These are phyloP conservation scores for Limulus polyphemus DNA, from an alignment of 2,888 invertebrate species.

Conservation along the genomic window DNA sequence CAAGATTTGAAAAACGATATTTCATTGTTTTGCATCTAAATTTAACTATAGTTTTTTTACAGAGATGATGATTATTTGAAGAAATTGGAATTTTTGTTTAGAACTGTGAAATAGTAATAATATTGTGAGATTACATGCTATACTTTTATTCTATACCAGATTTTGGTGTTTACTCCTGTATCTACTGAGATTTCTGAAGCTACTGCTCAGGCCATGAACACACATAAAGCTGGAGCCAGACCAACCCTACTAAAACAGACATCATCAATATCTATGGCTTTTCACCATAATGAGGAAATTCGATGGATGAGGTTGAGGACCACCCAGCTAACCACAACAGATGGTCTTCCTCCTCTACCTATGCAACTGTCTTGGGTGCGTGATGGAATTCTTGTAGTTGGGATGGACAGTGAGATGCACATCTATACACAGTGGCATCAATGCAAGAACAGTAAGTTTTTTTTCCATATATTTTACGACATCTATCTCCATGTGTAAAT, in stretches of 20 bases:
- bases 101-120: too few species aligned
- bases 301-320: conserved; percentile 92
- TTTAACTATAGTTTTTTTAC: too few species aligned
- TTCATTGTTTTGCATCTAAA: too few species aligned
- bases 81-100: too few species aligned
- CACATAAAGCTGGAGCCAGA: conserved; percentile 45
- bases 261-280: conserved; percentile 75
- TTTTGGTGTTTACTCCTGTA: conserved; percentile 81
- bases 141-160: conserved; percentile 34
- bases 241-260: conserved; percentile 77
- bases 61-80: too few species aligned
- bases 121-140: too few species aligned
- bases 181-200: conserved; percentile 90
- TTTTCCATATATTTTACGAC: too few species aligned
- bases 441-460: too few species aligned
- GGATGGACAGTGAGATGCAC: conserved; percentile 99
- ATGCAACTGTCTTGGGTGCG: conserved; percentile 99
- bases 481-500: too few species aligned
- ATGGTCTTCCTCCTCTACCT: conserved; percentile 88
- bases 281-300: conserved; percentile 73
- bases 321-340: conserved; percentile 81
- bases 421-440: conserved; percentile 88
- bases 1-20: too few species aligned
- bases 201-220: conserved; percentile 58
- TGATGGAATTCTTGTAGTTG: conserved; percentile 93